Evolutionary conservation across 2,797 vertebrate genomes (phyloP).

Genomic region (Acestrorhynchus altus): DNA sequence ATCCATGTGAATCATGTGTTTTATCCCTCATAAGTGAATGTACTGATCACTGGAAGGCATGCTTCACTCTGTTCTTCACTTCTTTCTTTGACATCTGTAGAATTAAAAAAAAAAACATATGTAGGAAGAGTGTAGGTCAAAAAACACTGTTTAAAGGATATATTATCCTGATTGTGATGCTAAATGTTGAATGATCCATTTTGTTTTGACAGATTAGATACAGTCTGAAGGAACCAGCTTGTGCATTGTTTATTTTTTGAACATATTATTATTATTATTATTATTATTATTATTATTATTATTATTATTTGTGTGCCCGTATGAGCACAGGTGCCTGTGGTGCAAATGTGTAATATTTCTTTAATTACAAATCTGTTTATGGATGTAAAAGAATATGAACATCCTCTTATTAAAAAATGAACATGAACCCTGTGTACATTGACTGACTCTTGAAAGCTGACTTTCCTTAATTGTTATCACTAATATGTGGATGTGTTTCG

Average conservation of each 20-base stretch:
- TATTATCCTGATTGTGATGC: slow-evolving; percentile 78
- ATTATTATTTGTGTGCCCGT: slow-evolving; percentile 55
- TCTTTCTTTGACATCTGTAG: slow-evolving; percentile 72
- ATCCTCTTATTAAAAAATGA: slow-evolving; percentile 76
- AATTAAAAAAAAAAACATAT: slow-evolving; percentile 77
- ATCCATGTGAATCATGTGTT: slow-evolving; percentile 49
- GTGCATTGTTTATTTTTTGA: slow-evolving; percentile 40
- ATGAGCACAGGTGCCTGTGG: slow-evolving; percentile 66
- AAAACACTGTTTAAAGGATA: slow-evolving; percentile 72
- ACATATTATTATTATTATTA: slow-evolving; percentile 26
- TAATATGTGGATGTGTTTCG: not conserved
- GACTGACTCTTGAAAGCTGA: slow-evolving; percentile 1
- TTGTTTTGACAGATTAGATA: slow-evolving; percentile 59
- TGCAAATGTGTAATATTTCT: slow-evolving; percentile 66
- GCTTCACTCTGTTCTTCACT: slow-evolving; percentile 55
- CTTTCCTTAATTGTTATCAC: not conserved
- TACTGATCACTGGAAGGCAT: slow-evolving; percentile 79
- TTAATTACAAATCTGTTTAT: slow-evolving; percentile 69
- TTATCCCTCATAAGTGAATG: slow-evolving; percentile 70
- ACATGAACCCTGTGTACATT: slow-evolving; percentile 25
- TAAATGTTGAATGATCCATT: slow-evolving; percentile 67
- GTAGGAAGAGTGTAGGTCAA: slow-evolving; percentile 64
- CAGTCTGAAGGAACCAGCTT: slow-evolving; percentile 52
- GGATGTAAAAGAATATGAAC: slow-evolving; percentile 69
- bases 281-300: slow-evolving; percentile 42